These are phyloP conservation scores for Mastomys natalensis DNA, from an alignment of 2,113 vertebrate genomes.

Conservation along the genomic window DNA sequence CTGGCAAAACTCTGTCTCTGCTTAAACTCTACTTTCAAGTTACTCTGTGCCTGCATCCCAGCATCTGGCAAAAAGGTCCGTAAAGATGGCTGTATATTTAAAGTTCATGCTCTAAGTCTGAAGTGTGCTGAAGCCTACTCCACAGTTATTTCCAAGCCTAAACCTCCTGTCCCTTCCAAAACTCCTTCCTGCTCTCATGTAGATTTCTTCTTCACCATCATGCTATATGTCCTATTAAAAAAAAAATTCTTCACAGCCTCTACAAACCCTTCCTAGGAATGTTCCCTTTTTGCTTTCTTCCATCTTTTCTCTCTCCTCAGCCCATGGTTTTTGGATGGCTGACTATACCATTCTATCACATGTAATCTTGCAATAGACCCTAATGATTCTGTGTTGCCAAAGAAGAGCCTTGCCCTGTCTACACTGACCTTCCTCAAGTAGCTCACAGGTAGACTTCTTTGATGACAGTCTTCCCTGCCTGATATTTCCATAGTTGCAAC, in stretches of 20 bases:
- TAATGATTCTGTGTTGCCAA: not conserved
- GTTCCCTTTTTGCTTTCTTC: not conserved
- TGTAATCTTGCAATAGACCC: not conserved
- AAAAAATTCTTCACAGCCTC: not conserved
- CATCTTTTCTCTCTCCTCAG: not conserved
- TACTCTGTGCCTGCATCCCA: not conserved
- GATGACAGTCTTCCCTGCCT: not conserved
- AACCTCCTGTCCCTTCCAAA: not conserved
- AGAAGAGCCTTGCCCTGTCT: not conserved
- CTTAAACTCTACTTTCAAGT: not conserved
- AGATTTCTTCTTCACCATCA: not conserved
- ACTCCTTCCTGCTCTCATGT: not conserved
- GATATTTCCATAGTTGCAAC: not conserved
- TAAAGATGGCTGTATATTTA: not conserved
- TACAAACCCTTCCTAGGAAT: not conserved
- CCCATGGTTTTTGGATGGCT: not conserved
- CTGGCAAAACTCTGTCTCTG: not conserved
- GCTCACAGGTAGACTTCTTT: not conserved
- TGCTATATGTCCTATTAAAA: not conserved
- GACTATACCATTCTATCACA: not conserved
- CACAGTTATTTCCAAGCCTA: not conserved
- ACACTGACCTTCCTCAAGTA: not conserved
- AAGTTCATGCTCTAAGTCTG: slow-evolving; percentile 13
- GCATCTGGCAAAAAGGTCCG: not conserved
- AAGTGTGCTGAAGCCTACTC: not conserved